Conservation (phyloP, 2,888 invertebrate species). For the Dicranocentrus wangi region DNA sequence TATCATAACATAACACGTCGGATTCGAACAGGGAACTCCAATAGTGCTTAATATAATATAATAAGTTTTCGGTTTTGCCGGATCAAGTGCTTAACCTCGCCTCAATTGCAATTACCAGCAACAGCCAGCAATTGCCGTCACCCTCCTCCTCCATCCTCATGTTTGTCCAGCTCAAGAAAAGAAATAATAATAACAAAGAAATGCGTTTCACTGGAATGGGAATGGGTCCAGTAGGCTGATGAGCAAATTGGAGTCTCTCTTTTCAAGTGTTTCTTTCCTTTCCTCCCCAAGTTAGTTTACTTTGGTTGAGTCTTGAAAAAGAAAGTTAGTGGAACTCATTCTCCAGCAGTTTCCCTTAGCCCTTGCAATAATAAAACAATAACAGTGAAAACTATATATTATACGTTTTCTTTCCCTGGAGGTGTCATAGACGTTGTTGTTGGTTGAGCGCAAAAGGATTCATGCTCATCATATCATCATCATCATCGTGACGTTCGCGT, state of each 20-base stretch:
- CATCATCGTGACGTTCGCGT: too few species aligned
- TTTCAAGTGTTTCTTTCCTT: neutral
- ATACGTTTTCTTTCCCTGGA: too few species aligned
- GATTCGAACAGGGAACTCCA: neutral
- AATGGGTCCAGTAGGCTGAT: neutral
- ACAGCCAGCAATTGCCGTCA: neutral
- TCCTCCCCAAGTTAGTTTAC: neutral
- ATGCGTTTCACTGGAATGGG: neutral
- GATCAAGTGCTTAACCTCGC: neutral
- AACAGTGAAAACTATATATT: too few species aligned
- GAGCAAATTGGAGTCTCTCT: neutral
- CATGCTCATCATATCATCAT: too few species aligned
- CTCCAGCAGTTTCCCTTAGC: too few species aligned
- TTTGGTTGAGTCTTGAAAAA: neutral
- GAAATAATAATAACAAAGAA: neutral
- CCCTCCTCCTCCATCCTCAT: too few species aligned
- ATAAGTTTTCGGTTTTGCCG: neutral
- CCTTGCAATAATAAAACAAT: too few species aligned
- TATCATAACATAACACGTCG: too few species aligned
- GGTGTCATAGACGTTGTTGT: too few species aligned
- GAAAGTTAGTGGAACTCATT: too few species aligned
- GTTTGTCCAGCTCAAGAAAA: slow-evolving; percentile 8
- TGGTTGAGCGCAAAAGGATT: too few species aligned
- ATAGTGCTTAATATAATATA: too few species aligned
- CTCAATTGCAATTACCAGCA: neutral